Percentiles rank a stretch among this genome's conserved stretches.
phyloP scores from a whole-genome alignment of 2,888 invertebrate genomes.

The Dolichopus griseipennis region DNA sequence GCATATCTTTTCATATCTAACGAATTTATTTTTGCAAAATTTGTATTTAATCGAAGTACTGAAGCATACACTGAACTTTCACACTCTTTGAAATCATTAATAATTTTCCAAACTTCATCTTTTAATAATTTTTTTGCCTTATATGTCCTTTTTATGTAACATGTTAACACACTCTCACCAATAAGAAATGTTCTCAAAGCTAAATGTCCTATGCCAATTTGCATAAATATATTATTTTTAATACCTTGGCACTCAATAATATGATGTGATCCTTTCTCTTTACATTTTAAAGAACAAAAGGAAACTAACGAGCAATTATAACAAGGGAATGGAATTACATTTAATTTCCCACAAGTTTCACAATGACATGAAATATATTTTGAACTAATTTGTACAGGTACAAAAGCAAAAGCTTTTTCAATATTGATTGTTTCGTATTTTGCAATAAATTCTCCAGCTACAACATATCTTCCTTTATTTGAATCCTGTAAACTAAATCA shows the following conservation, averaged over 20 bases:
- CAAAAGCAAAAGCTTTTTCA: constrained; percentile 72
- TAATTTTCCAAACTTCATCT: constrained; percentile 11
- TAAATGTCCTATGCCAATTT: constrained; percentile 69
- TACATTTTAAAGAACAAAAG: constrained; percentile 57
- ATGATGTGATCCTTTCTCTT: constrained; percentile 50
- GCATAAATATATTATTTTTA: constrained; percentile 53
- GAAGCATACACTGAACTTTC: constrained; percentile 6
- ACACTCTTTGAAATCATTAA: neutral
- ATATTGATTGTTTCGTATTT: constrained; percentile 66
- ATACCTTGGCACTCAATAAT: constrained; percentile 60
- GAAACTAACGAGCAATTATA: constrained; percentile 51
- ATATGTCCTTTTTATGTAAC: constrained; percentile 5
- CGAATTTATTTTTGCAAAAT: constrained; percentile 57
- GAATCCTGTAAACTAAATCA: constrained; percentile 45
- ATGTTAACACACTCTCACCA: constrained; percentile 26
- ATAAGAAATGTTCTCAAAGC: constrained; percentile 59
- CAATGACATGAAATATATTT: constrained; percentile 48
- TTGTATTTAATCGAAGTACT: constrained; percentile 57
- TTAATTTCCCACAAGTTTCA: constrained; percentile 57
- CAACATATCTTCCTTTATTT: constrained; percentile 24
- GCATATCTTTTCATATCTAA: constrained; percentile 63
- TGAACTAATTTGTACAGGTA: constrained; percentile 43
- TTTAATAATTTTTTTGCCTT: neutral
- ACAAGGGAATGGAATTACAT: constrained; percentile 57
- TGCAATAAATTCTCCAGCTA: constrained; percentile 49